phyloP scores from a whole-genome alignment of 1,140 invertebrate species.

The Dryas iulia region DNA sequence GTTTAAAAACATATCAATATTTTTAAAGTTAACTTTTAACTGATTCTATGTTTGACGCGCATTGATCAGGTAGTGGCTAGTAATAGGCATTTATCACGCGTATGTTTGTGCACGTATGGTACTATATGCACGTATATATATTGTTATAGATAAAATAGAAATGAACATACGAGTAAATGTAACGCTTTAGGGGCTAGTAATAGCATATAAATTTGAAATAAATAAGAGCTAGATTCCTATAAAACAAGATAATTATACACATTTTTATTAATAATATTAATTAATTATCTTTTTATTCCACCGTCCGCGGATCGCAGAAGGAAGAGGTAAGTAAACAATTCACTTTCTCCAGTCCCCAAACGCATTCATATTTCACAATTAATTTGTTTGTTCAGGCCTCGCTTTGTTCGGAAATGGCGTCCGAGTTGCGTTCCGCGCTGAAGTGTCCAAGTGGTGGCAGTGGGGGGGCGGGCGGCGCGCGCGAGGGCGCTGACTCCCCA shows the following conservation, averaged over 20 bases:
- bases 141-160: not conserved
- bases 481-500: conserved; percentile 76
- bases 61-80: too few relatives aligned
- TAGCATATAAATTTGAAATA: not conserved
- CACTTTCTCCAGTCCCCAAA: conserved; percentile 19
- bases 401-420: conserved; percentile 85
- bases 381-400: conserved; percentile 80
- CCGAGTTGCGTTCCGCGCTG: conserved; percentile 85
- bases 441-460: conserved; percentile 82
- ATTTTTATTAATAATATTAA: not conserved
- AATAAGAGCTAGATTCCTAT: not conserved
- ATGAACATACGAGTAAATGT: not conserved
- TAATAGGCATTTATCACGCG: too few relatives aligned
- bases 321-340: conserved; percentile 63
- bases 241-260: not conserved
- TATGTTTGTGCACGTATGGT: too few relatives aligned
- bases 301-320: conserved; percentile 48
- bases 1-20: too few relatives aligned
- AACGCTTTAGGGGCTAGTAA: not conserved
- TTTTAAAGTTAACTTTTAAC: too few relatives aligned
- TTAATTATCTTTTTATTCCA: conserved; percentile 25
- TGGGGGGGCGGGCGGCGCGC: conserved; percentile 46
- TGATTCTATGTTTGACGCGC: too few relatives aligned
- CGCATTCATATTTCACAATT: conserved; percentile 33
- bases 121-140: not conserved